Base-by-base conservation (phyloP, 2,797 vertebrate species). In the Sebastes variabilis region DNA sequence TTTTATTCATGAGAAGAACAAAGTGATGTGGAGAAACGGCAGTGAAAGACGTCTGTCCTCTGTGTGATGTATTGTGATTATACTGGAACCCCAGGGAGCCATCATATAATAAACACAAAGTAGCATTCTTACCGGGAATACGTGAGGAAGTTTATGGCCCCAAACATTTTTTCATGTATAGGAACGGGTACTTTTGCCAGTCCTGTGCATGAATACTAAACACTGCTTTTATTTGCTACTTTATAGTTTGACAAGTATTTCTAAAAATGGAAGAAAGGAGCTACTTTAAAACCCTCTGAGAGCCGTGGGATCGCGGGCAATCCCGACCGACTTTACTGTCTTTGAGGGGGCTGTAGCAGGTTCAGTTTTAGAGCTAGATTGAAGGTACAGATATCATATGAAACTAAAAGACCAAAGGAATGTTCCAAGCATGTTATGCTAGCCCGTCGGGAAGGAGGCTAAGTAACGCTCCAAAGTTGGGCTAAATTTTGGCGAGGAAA, bases 1-100 rank as follows among this genome's bases (percentile, higher is more conserved):
- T 90, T 90, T 92, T 89, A 93, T 93, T 91, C 85, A 92, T 89
- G 70, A 89, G 77, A 30, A 62, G 73, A 87, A 90, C 81, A 83
- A 89, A 92, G 75, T 65, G 66, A 73, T 74, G 75, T 6, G 27
- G 80, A 77, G 75, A 84, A 67, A 84, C 10, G 18, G 22, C 73
- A 60, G 22, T 73, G 83, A 90, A 72, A 66, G 85, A 86, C 22
- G 82, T 79, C 74, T 64, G 79, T 89, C 74, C 64, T 77, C 59
- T 6, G 11, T 71, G 61, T 77, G 68, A 82, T 77, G 74, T 66
- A 27, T 59, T 72, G 75, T 78, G 70, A 74, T 78, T 29, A 78
- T 46, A 67, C 59, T 42, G 27, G 34, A 67, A 66, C 68, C 8
- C 9, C 20, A n/a, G 70, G 79, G 76, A 80, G 58, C 32, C 58